Evolutionary conservation across 35 echinoderm and acorn worm genomes (phyloP), one percentile per base, ranked within the genome.

Genomic region (Apostichopus japonicus): DNA sequence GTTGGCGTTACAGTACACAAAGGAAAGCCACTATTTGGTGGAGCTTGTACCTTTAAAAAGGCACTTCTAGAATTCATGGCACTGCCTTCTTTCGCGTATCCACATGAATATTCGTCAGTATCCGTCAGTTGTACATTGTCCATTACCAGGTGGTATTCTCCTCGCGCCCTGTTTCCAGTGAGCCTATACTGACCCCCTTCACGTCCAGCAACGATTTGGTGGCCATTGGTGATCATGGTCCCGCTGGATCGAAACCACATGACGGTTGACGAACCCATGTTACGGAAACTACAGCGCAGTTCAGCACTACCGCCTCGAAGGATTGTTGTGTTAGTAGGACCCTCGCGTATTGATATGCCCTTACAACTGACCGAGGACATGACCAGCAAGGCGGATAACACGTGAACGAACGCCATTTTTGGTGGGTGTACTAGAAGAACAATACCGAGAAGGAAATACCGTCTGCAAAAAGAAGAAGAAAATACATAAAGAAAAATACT

Each of bases 61-160:
- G 86, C 86, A 19, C 67, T 89, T 5, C 86, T 67, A 4, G 61
- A 75, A 62, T 87, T 21, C 21, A 72, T 72, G 54, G 56, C 54
- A 10, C 81, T 51, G 24, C 7, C 22, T 1, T n/a, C 2, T n/a
- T 84, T 57, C 21, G 81, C 23, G 44, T 89, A 89, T 22, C 56
- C 86, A 72, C 86, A 89, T 13, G 59, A 72, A 21, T 89, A 89
- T 72, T 67, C 67, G 21, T 53, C 86, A 22, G 62, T 52, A 51
- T 89, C 86, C 6, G 8, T 56, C 63, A 89, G 4, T 16, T 89
- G 86, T 21, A 87, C 86, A 87, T 87, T 87, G 58, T 17, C 21
- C 65, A 87, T 87, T 22, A 3, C 14, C 62, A 89, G 51, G 17
- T 65, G 15, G 44, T 72, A 89, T 54, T 75, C 33, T 5, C 86